phyloP scores from a whole-genome alignment of 2,797 vertebrate genomes.

The Onychomys leucogaster region DNA sequence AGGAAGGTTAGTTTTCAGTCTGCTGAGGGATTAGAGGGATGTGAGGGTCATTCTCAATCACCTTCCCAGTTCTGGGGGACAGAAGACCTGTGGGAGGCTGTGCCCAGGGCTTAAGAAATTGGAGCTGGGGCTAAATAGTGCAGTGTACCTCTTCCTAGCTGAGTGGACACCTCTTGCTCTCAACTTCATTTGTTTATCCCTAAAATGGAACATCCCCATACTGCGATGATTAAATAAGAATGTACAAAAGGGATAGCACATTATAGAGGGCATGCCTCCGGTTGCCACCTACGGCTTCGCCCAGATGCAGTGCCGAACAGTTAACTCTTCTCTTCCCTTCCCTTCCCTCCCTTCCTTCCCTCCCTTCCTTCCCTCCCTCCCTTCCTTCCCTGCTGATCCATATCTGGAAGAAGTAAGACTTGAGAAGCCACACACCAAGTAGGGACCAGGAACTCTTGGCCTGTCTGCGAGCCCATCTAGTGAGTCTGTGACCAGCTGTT shows the following conservation, averaged over 20 bases:
- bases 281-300: background rate
- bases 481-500: background rate
- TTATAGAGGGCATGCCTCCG: background rate
- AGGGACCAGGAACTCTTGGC: background rate
- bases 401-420: background rate
- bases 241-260: fast-evolving
- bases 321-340: no score
- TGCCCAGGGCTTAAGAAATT: background rate
- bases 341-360: no score
- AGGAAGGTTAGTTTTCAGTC: conserved; percentile 80
- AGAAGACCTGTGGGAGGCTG: background rate
- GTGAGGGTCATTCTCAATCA: conserved; percentile 10
- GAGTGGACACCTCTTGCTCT: background rate
- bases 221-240: background rate
- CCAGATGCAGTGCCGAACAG: background rate
- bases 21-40: background rate
- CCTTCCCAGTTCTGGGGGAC: background rate
- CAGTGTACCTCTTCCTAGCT: background rate
- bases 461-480: background rate
- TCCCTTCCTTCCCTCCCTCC: background rate
- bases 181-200: background rate
- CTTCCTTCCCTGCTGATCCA: background rate
- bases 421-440: background rate
- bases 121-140: background rate
- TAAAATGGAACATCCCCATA: background rate